phyloP scores from a whole-genome alignment of 2,113 vertebrate genomes.

The Plecturocebus donacophilus region DNA sequence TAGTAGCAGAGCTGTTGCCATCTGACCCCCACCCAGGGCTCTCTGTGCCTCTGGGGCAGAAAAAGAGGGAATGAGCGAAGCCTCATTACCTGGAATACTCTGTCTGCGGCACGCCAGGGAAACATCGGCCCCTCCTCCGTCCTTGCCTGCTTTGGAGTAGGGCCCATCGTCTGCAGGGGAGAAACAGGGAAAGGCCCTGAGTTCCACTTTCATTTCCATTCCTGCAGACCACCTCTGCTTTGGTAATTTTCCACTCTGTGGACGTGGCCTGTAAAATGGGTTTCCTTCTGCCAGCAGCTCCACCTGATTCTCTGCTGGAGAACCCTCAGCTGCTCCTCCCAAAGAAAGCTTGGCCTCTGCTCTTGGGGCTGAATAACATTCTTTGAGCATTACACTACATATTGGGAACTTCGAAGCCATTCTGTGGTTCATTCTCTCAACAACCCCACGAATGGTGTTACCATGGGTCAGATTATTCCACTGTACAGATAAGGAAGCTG shows the following conservation, averaged over 20 bases:
- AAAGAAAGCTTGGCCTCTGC: not conserved
- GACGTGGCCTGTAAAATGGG: not conserved
- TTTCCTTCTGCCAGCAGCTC: not conserved
- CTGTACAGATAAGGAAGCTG: not conserved
- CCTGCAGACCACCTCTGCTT: too few species aligned
- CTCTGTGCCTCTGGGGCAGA: not conserved
- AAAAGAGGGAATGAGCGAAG: not conserved
- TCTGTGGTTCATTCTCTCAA: not conserved
- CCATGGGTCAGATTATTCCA: not conserved
- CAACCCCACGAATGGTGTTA: not conserved
- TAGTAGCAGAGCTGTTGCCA: accelerated
- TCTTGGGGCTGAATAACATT: not conserved
- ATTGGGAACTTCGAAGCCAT: not conserved
- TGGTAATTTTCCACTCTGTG: accelerated
- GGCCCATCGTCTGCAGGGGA: constrained; percentile 93
- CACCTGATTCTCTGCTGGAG: not conserved
- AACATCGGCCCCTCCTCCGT: constrained; percentile 86
- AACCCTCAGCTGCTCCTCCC: not conserved
- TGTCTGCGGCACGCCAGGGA: constrained; percentile 90
- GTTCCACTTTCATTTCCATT: not conserved
- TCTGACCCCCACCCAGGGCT: not conserved
- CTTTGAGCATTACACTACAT: accelerated
- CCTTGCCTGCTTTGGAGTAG: constrained; percentile 94
- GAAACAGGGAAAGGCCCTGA: constrained; percentile 57
- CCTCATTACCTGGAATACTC: constrained; percentile 94